Conservation (phyloP, 2,888 invertebrate genomes). For the Dolomedes plantarius region DNA sequence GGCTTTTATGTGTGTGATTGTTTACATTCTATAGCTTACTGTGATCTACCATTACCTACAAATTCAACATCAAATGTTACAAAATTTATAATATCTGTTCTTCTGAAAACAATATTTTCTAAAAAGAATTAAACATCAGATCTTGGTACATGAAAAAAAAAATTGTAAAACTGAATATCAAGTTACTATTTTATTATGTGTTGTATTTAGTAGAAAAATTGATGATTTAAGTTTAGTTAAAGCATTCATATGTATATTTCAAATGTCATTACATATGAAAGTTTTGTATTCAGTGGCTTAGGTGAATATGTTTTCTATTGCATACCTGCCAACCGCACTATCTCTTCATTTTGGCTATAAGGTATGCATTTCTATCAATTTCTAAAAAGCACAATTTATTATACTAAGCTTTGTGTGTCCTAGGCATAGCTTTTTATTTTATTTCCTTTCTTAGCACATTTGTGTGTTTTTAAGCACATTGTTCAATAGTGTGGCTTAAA, state of each 20-base stretch:
- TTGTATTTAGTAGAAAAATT: too few relatives aligned
- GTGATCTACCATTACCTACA: too few relatives aligned
- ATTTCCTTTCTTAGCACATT: neutral
- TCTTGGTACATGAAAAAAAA: too few relatives aligned
- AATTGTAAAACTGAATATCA: too few relatives aligned
- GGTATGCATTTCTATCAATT: conserved; percentile 64
- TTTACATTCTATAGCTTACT: too few relatives aligned
- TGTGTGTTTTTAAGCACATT: neutral
- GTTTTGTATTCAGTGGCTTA: conserved; percentile 56
- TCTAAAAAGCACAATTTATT: neutral
- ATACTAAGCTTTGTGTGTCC: neutral
- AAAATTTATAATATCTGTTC: too few relatives aligned
- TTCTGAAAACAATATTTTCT: too few relatives aligned
- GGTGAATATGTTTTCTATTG: conserved; percentile 62
- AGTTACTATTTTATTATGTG: too few relatives aligned
- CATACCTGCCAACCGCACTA: conserved; percentile 68
- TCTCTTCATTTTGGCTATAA: conserved; percentile 49
- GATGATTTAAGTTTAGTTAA: neutral
- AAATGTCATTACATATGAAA: conserved; percentile 24
- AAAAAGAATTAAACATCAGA: too few relatives aligned
- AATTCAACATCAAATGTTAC: too few relatives aligned
- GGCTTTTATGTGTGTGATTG: too few relatives aligned
- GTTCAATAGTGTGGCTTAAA: too few relatives aligned
- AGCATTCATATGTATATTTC: neutral
- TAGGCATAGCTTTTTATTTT: neutral